A percentile compares a stretch with the other conserved stretches of the same genome.
phyloP scores from a whole-genome alignment of 2,113 vertebrate species.

The Lates calcarifer region DNA sequence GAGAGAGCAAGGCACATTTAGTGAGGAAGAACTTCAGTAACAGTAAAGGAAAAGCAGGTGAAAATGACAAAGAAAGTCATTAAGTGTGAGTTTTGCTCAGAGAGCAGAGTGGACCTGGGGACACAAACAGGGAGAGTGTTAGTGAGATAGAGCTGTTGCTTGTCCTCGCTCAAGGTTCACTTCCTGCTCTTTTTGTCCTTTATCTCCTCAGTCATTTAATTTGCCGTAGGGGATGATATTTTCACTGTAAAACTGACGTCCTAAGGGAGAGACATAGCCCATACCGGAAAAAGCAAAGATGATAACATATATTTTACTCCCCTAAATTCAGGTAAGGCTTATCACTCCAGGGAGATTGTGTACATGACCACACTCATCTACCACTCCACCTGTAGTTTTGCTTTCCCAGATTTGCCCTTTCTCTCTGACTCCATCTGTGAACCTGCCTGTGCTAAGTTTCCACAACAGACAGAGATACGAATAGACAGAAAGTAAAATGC shows the following conservation, averaged over 20 bases:
- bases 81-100: conserved; percentile 39
- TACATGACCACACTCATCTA: conserved; percentile 27
- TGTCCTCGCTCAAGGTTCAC: conserved; percentile 55
- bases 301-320: conserved; percentile 51
- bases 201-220: conserved; percentile 57
- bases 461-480: background rate
- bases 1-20: conserved; percentile 18
- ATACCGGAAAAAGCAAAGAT: conserved; percentile 9
- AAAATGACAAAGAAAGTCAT: conserved; percentile 46
- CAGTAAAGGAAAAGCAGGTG: conserved; percentile 26
- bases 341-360: conserved; percentile 45
- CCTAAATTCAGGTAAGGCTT: conserved; percentile 49
- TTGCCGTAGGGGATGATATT: conserved; percentile 56
- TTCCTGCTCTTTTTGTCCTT: conserved; percentile 61
- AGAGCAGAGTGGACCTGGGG: conserved; percentile 41
- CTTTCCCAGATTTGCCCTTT: conserved; percentile 3
- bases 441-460: conserved; percentile 9
- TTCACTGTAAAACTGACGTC: conserved; percentile 55
- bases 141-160: conserved; percentile 54
- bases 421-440: background rate
- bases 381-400: conserved; percentile 34
- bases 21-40: background rate
- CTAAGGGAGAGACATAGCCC: conserved; percentile 44
- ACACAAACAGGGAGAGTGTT: conserved; percentile 23
- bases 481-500: conserved; percentile 21